phyloP scores from a whole-genome alignment of 2,888 invertebrate genomes.

The Diaperis boleti region DNA sequence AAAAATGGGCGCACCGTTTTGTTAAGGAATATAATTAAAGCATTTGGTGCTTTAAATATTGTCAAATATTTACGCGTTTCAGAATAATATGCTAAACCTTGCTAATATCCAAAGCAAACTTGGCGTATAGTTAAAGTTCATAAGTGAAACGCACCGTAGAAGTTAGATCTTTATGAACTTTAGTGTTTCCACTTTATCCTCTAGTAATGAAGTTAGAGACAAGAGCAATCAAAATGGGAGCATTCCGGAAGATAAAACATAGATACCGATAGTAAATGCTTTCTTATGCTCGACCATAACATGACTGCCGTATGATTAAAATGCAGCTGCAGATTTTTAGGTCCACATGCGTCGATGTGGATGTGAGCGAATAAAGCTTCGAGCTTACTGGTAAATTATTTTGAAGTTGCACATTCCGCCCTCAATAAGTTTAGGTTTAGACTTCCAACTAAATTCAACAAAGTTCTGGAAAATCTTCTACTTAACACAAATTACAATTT shows the following conservation, averaged over 20 bases:
- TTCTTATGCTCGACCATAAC: slow-evolving; percentile 17
- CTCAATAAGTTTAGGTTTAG: slow-evolving; percentile 17
- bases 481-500: slow-evolving; percentile 19
- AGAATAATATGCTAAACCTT: slow-evolving; percentile 40
- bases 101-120: slow-evolving; percentile 42
- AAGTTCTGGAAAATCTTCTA: slow-evolving; percentile 16
- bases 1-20: no score
- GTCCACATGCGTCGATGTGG: slow-evolving; percentile 1
- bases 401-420: slow-evolving; percentile 14
- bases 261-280: slow-evolving; percentile 42
- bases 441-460: slow-evolving; percentile 13
- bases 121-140: slow-evolving; percentile 46
- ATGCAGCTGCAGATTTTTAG: not conserved
- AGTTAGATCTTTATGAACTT: slow-evolving; percentile 49
- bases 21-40: no score
- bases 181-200: slow-evolving; percentile 48
- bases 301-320: slow-evolving; percentile 14
- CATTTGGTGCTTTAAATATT: no score
- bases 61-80: slow-evolving; percentile 39
- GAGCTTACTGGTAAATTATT: slow-evolving; percentile 20
- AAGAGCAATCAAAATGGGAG: slow-evolving; percentile 48
- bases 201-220: slow-evolving; percentile 48
- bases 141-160: slow-evolving; percentile 47
- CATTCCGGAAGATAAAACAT: slow-evolving; percentile 48
- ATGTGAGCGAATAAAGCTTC: slow-evolving; percentile 16